Base-by-base conservation (phyloP, 1,140 invertebrate species). In the Tribolium castaneum region DNA sequence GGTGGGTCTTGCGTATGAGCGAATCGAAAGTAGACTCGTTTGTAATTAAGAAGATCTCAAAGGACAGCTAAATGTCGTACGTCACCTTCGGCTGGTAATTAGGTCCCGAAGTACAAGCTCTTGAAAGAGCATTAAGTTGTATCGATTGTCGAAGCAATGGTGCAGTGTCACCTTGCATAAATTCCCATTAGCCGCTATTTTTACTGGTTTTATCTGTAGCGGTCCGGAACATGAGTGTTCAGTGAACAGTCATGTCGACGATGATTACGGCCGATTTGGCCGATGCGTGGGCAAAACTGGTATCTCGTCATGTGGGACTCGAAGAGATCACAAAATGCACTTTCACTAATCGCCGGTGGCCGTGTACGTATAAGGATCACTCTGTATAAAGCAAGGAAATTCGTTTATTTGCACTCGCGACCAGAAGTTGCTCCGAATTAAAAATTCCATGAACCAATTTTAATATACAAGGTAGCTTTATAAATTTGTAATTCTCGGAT, bases 391-490 rank as follows among this genome's bases (percentile, higher is more conserved):
- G 39, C 39, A 9, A 45, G 7, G 19, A 59, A 59, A 59, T 59
- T 59, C 16, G 51, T 45, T 45, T 45, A 45, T 45, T 45, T 45
- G 7, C 2, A 19, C 10, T 14, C 13, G 62, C 62, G 62, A 49
- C 22, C 34, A 16, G 62, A 34, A 25, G 34, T 34, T 16, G 50
- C 52, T 52, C 51, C 72, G 72, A 74, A 75, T 75, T 59, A 75
- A 56, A 59, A 75, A 71, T 77, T 77, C 75, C 39, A n/a, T 77
- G 75, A 77, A 77, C 75, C 75, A 77, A 77, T 77, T 71, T 77
- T 77, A 54, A 71, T 71, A 25, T 71, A 71, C 62, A 77, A 70
- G 75, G 75, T 45, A 54, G 75, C 66, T 45, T 77, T 70, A 45
- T 77, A 77, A 77, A 77, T 77, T 77, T 77, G 75, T 77, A 77